Conservation (phyloP, 2,797 vertebrate genomes). For the Argya squamiceps region DNA sequence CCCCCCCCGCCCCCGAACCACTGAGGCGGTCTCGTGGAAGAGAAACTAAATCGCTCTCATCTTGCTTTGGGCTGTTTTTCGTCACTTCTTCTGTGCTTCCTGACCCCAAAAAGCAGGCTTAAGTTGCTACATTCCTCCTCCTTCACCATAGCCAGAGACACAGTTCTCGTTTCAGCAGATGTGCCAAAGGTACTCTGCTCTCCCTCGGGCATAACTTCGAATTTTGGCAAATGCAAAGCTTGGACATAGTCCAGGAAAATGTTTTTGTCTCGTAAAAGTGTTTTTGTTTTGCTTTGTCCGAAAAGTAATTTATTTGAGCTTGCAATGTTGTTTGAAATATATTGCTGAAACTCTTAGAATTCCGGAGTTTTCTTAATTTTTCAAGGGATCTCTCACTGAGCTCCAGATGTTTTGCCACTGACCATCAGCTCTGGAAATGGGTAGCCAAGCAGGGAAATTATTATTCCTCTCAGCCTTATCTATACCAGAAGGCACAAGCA, state of each 20-base stretch:
- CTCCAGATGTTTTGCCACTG: slow-evolving; percentile 41
- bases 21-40: background rate
- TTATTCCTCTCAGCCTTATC: slow-evolving; percentile 15
- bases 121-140: slow-evolving; percentile 36
- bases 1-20: background rate
- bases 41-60: slow-evolving; percentile 29
- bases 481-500: slow-evolving; percentile 15
- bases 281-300: background rate
- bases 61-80: slow-evolving; percentile 64
- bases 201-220: slow-evolving; percentile 3
- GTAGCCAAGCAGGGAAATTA: slow-evolving; percentile 3
- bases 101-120: slow-evolving; percentile 51
- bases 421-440: slow-evolving; percentile 30
- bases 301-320: background rate
- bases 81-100: slow-evolving; percentile 54
- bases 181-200: slow-evolving; percentile 43
- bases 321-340: background rate
- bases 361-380: background rate
- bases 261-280: background rate
- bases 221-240: slow-evolving; percentile 26
- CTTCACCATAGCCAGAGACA: slow-evolving; percentile 18
- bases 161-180: slow-evolving; percentile 45
- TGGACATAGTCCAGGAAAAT: background rate
- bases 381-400: background rate
- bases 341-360: background rate